Percentiles rank a stretch among this genome's conserved stretches.
phyloP scores from a whole-genome alignment of 2,797 vertebrate species.

The Gadopsis marmoratus region DNA sequence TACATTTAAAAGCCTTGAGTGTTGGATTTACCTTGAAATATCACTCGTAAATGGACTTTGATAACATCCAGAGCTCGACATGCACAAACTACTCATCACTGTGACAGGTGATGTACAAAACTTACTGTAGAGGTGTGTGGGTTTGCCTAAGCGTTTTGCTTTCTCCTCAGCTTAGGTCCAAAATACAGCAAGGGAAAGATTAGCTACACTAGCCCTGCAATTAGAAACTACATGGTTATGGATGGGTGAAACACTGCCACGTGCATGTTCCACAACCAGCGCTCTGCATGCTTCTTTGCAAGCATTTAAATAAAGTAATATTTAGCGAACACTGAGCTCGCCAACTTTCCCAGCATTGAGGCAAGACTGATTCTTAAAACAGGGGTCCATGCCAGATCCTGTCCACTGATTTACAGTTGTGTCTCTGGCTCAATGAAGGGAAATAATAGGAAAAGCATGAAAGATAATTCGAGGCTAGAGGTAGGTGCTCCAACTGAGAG shows the following conservation, averaged over 20 bases:
- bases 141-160: not conserved
- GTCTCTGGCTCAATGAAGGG: slow-evolving; percentile 36
- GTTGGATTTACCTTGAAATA: not conserved
- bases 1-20: not conserved
- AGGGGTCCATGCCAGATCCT: slow-evolving; percentile 45
- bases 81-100: not conserved
- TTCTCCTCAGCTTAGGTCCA: not conserved
- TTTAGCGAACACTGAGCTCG: slow-evolving; percentile 38
- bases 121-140: not conserved
- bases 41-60: not conserved
- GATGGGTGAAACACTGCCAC: slow-evolving; percentile 23
- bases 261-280: slow-evolving; percentile 41
- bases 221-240: slow-evolving; percentile 27
- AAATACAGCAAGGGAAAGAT: slow-evolving; percentile 16
- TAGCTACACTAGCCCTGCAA: not conserved
- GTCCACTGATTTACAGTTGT: slow-evolving; percentile 49
- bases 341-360: slow-evolving; percentile 48
- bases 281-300: slow-evolving; percentile 29
- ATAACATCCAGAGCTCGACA: not conserved
- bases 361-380: slow-evolving; percentile 37
- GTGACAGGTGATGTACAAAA: not conserved
- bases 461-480: slow-evolving; percentile 19
- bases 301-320: slow-evolving; percentile 40
- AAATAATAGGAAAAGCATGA: slow-evolving; percentile 49
- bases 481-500: slow-evolving; percentile 8